phyloP scores from a whole-genome alignment of 2,113 vertebrate genomes.

The Rhinichthys klamathensis region DNA sequence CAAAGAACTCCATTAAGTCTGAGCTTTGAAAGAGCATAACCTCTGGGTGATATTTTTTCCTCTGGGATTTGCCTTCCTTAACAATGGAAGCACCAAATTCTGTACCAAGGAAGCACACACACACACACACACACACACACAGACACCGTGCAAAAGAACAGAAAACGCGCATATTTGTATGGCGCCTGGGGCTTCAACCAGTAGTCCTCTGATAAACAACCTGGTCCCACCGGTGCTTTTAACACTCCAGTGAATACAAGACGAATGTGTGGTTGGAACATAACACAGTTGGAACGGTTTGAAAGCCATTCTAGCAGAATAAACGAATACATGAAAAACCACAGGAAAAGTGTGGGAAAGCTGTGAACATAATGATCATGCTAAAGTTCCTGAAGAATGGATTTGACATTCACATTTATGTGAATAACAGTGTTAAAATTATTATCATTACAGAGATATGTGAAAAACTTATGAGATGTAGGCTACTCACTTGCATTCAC shows the following conservation, averaged over 20 bases:
- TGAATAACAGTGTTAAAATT: neutral
- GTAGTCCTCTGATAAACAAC: slow-evolving; percentile 53
- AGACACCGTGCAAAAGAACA: slow-evolving; percentile 4
- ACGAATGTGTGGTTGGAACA: slow-evolving; percentile 36
- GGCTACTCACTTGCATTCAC: slow-evolving; percentile 1
- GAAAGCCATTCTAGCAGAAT: slow-evolving; percentile 40
- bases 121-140: neutral
- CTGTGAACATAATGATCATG: slow-evolving; percentile 1
- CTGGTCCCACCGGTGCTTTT: slow-evolving; percentile 46
- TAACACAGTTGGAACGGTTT: slow-evolving; percentile 42
- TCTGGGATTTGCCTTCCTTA: neutral
- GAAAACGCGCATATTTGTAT: slow-evolving; percentile 21
- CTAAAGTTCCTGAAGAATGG: neutral
- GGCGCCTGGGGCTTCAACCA: slow-evolving; percentile 45
- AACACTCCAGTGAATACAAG: slow-evolving; percentile 44
- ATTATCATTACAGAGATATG: slow-evolving; percentile 1
- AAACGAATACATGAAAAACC: slow-evolving; percentile 28
- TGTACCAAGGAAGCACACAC: slow-evolving; percentile 8
- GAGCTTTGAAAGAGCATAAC: neutral
- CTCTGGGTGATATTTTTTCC: neutral
- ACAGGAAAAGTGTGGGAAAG: slow-evolving; percentile 18
- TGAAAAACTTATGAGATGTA: neutral
- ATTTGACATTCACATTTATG: neutral
- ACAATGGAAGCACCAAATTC: neutral
- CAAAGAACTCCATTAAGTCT: slow-evolving; percentile 15